Conservation (phyloP, 2,797 vertebrate genomes). For the Urocyon cinereoargenteus region DNA sequence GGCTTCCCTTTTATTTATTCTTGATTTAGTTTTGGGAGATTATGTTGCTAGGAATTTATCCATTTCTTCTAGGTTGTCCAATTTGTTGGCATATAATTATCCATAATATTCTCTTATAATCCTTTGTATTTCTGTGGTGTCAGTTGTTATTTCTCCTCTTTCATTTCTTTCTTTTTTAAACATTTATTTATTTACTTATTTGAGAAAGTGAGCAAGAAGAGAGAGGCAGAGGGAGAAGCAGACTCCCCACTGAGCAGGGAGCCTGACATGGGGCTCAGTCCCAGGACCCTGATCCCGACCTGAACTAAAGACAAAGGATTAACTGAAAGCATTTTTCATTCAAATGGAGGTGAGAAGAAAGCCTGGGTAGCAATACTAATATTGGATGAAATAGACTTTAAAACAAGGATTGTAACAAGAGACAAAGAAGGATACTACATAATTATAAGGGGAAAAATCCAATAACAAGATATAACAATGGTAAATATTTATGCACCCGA, state of each 20-base stretch:
- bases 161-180: background rate
- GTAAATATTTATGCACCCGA: background rate
- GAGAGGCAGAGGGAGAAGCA: too few species aligned
- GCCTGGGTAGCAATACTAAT: background rate
- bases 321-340: background rate
- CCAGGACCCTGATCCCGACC: too few species aligned
- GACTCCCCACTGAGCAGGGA: too few species aligned
- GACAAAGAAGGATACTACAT: background rate
- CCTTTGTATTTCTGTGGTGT: background rate
- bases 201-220: too few species aligned
- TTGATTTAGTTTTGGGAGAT: background rate
- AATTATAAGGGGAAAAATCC: background rate
- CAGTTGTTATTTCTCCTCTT: background rate
- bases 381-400: background rate
- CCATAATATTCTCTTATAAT: background rate
- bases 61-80: background rate
- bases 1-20: background rate
- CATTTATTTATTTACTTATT: too few species aligned
- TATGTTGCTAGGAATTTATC: background rate
- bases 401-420: background rate
- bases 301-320: too few species aligned
- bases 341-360: background rate
- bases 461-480: background rate
- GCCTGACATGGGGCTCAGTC: too few species aligned
- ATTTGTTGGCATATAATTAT: background rate